These are phyloP conservation scores for Neuroscelio doddi DNA, from an alignment of 2,888 invertebrate genomes.

Conservation along the genomic window DNA sequence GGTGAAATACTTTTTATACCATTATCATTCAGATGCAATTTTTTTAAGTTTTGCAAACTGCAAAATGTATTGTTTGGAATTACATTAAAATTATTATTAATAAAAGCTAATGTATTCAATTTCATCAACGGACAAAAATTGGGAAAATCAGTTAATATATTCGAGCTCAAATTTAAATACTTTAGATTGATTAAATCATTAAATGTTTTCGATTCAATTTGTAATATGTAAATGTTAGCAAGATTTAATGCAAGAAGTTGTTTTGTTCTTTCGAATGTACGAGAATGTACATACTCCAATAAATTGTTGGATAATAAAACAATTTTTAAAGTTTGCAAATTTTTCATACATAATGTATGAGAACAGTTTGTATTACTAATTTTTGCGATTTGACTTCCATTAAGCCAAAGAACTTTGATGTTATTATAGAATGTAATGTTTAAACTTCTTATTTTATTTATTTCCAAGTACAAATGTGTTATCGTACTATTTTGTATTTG, in stretches of 20 bases:
- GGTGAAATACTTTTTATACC: background rate
- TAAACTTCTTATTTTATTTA: background rate
- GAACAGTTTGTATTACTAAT: background rate
- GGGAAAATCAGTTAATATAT: background rate
- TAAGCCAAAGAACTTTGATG: background rate
- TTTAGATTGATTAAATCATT: background rate
- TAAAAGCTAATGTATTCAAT: background rate
- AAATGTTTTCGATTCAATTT: background rate
- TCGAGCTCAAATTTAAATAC: slow-evolving; percentile 6
- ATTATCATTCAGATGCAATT: slow-evolving; percentile 2
- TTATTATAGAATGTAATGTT: background rate
- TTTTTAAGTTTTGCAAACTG: slow-evolving; percentile 2
- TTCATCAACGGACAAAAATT: background rate
- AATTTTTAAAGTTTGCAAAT: background rate
- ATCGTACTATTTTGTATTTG: background rate
- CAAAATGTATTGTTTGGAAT: background rate
- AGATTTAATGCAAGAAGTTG: background rate
- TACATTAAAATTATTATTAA: background rate
- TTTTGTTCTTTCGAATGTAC: background rate
- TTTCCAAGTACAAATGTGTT: slow-evolving; percentile 3
- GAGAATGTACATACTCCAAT: background rate
- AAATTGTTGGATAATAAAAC: slow-evolving; percentile 19
- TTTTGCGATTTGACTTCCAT: background rate
- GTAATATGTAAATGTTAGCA: background rate
- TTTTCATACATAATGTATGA: too few relatives aligned